Base-by-base conservation (phyloP, 23 tunicate species). In the Trididemnum nubilum region DNA sequence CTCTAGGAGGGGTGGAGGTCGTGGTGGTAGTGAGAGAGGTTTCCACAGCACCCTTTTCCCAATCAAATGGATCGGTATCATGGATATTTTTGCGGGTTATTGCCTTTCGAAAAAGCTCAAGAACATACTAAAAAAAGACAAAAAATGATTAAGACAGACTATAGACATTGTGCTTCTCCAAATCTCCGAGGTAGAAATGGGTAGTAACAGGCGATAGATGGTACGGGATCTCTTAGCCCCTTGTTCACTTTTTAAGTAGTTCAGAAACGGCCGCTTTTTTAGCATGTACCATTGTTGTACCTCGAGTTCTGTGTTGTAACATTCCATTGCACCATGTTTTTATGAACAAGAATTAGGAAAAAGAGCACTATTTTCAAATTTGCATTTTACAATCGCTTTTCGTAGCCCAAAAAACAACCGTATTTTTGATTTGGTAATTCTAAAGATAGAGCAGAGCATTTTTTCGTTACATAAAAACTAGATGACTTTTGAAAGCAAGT, bases 21-120 rank as follows among this genome's bases (percentile, higher is more conserved):
- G 97, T 94, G 34, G 98, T 94, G 58, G 98, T 94, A 19, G 98
- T 88, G 31, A 88, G 64, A 2, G 98, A 94, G 0, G 90, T 90
- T 80, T 88, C 92, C 1, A 89, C 98, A 59, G 83, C 81, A 0
- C 92, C 94, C 73, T 82, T 84, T 61, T 96, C 97, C 99, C 99
- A 96, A 65, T 96, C 99, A 77, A 83, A 96, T 36, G 96, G 94
- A 72, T 96, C 97, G 0, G 97, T 77, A 19, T 83, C 86, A 19
- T 36, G 63, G 58, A 96, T 85, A 63, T 96, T 87, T 61, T 87
- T 88, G 19, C 94, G 74, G 29, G 29, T 49, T 26, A 92, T 96
- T 4, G 96, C 85, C 19, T 85, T 54, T 21, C 91, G 81, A 59
- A 96, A 83, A 2, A 81, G 87, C 9, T 75, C 69, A 9, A 50